phyloP scores from a whole-genome alignment of 64 coral and sea anemone species.

The Catalaphyllia jardinei region DNA sequence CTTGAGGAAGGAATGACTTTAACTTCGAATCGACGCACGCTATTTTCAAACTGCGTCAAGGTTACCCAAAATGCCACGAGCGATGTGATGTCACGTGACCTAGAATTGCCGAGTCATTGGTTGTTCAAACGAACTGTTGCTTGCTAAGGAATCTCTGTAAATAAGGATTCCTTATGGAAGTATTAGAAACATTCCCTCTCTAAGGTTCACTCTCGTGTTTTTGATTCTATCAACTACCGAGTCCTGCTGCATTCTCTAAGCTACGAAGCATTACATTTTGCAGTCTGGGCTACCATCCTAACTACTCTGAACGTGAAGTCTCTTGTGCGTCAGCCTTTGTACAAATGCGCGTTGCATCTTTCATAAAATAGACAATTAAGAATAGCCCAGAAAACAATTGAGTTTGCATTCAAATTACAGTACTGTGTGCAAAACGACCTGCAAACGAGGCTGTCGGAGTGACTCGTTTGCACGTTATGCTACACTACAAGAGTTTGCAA shows the following conservation, averaged over 20 bases:
- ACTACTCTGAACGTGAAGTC: not conserved
- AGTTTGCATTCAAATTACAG: not conserved
- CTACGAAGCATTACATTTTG: not conserved
- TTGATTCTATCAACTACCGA: not conserved
- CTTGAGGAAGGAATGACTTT: not conserved
- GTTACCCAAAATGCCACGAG: not conserved
- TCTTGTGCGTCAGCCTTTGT: conserved; percentile 12
- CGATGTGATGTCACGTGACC: not conserved
- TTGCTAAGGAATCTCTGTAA: not conserved
- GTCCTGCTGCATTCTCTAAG: not conserved
- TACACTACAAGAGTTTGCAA: not conserved
- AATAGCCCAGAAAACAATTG: not conserved
- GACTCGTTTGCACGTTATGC: not conserved
- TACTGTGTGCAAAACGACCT: not conserved
- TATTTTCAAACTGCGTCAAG: not conserved
- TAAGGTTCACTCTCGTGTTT: not conserved
- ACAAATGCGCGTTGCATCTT: conserved; percentile 16
- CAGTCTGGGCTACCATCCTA: not conserved
- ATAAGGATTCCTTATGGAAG: not conserved
- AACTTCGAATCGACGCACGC: not conserved
- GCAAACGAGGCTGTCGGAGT: not conserved
- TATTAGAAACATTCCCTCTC: not conserved
- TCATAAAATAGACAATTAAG: conserved; percentile 30
- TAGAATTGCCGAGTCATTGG: not conserved
- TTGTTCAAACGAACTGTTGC: not conserved